A percentile compares a stretch with the other conserved stretches of the same genome.
Conservation (phyloP, 2,888 invertebrate species). For the Drosophila diplacantha region DNA sequence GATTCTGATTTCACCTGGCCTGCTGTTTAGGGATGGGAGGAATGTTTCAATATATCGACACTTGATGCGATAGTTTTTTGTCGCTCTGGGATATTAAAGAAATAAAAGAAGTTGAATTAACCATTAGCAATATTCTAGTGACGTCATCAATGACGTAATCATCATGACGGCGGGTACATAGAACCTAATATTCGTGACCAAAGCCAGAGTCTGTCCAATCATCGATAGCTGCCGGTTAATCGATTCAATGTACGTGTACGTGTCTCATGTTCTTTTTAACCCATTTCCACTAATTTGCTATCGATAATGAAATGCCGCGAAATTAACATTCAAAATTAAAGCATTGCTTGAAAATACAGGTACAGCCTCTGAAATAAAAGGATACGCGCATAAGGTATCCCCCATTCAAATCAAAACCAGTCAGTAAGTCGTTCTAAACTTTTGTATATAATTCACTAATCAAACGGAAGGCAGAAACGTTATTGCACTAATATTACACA, state of each 20-base stretch:
- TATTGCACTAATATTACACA: constrained; percentile 15
- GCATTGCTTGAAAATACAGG: neutral
- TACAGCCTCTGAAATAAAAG: neutral
- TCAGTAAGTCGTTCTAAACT: neutral
- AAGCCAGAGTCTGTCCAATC: neutral
- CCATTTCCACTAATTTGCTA: neutral
- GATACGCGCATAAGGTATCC: neutral
- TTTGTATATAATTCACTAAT: constrained; percentile 14
- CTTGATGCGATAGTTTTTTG: neutral
- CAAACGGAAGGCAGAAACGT: constrained; percentile 23
- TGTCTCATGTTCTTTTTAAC: neutral
- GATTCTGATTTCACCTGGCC: constrained; percentile 34
- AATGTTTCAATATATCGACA: neutral
- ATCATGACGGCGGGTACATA: neutral
- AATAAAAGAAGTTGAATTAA: neutral
- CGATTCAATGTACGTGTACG: neutral
- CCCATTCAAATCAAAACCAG: neutral
- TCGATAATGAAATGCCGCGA: neutral
- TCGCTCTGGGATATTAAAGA: neutral
- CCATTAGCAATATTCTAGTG: neutral
- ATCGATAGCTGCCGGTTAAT: neutral
- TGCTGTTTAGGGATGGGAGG: constrained; percentile 4
- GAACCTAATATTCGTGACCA: neutral
- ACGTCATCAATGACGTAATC: neutral
- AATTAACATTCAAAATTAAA: neutral